Evolutionary conservation across 2,113 vertebrate genomes (phyloP).

Genomic region (Dasyornis broadbenti): DNA sequence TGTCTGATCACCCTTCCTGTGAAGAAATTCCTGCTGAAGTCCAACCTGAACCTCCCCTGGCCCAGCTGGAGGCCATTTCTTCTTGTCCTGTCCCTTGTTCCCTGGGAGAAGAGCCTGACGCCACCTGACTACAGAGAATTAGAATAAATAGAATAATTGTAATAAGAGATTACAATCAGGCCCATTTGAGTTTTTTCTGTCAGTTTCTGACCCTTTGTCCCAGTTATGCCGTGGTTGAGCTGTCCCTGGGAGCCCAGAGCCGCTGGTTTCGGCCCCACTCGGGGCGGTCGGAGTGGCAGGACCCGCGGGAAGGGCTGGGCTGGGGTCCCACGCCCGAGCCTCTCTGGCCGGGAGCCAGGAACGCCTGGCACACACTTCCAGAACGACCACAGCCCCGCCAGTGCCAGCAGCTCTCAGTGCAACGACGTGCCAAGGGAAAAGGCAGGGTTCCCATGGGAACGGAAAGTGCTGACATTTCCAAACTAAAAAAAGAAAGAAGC

Average conservation of each 20-base stretch:
- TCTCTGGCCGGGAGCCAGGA: background rate
- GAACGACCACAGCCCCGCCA: background rate
- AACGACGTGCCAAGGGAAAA: background rate
- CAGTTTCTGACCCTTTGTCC: background rate
- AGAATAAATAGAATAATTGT: background rate
- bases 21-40: background rate
- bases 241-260: background rate
- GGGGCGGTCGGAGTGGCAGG: rapidly evolving
- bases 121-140: background rate
- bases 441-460: constrained; percentile 62
- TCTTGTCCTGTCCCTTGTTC: background rate
- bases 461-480: constrained; percentile 51
- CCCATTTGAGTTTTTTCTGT: rapidly evolving
- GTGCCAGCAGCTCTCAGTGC: background rate
- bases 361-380: rapidly evolving
- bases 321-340: background rate
- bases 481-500: constrained; percentile 51
- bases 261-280: rapidly evolving
- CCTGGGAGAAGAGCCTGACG: background rate
- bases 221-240: rapidly evolving
- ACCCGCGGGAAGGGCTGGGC: rapidly evolving
- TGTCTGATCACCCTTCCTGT: rapidly evolving
- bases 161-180: too few species aligned
- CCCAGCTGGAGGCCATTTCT: rapidly evolving
- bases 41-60: background rate